phyloP scores from a whole-genome alignment of 2,797 vertebrate genomes.

The Hafferia zeledoni region DNA sequence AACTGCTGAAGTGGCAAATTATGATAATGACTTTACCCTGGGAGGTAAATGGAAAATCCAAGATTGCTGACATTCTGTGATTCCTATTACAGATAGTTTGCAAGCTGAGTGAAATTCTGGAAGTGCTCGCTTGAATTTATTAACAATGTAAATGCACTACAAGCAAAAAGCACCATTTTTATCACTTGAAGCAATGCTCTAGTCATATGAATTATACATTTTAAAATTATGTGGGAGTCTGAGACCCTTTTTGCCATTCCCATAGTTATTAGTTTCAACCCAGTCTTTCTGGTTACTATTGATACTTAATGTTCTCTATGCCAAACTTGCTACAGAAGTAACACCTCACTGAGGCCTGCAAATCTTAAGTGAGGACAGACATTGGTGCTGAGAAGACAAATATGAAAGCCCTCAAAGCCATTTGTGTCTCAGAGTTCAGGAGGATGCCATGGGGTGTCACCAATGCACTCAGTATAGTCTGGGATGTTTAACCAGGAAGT shows the following conservation, averaged over 20 bases:
- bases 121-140: neutral
- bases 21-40: neutral
- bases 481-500: neutral
- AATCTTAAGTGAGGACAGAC: neutral
- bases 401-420: fast-evolving
- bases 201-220: neutral
- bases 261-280: neutral
- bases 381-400: neutral
- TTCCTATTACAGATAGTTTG: neutral
- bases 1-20: neutral
- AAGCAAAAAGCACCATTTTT: neutral
- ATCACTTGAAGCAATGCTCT: neutral
- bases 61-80: neutral
- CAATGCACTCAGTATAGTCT: fast-evolving
- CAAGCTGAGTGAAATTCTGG: neutral
- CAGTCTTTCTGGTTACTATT: neutral
- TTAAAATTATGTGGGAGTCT: neutral
- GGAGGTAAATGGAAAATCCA: neutral
- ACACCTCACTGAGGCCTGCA: fast-evolving
- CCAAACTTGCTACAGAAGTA: neutral
- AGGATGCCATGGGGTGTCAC: neutral
- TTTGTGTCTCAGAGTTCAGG: neutral
- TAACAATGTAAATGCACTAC: neutral
- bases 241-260: neutral
- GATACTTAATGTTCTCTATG: neutral